Conservation (phyloP, 2,888 invertebrate genomes). For the Conistra vaccinii region DNA sequence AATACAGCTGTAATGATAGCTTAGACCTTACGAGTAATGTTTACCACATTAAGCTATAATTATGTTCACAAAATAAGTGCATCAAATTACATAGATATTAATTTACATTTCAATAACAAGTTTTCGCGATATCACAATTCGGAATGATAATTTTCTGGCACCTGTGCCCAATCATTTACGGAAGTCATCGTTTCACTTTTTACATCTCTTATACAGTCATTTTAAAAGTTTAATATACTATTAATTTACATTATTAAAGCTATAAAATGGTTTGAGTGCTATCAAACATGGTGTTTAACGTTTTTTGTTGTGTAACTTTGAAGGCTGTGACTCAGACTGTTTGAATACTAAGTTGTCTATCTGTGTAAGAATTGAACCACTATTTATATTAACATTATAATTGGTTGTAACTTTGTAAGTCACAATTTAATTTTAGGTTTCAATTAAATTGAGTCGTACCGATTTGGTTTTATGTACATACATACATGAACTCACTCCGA, state of each 20-base stretch:
- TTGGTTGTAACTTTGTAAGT: background rate
- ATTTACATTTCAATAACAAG: slow-evolving; percentile 48
- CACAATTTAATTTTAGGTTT: too few relatives aligned
- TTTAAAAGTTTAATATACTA: slow-evolving; percentile 24
- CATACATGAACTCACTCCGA: too few relatives aligned
- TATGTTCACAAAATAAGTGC: slow-evolving; percentile 7
- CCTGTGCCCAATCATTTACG: slow-evolving; percentile 67
- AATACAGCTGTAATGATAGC: background rate
- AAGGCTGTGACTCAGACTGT: slow-evolving; percentile 26
- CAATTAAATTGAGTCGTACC: too few relatives aligned
- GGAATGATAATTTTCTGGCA: slow-evolving; percentile 61
- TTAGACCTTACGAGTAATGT: too few relatives aligned
- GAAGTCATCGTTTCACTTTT: slow-evolving; percentile 44
- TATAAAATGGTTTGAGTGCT: slow-evolving; percentile 44
- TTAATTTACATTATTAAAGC: slow-evolving; percentile 31
- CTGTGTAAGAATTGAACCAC: background rate
- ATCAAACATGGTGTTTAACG: slow-evolving; percentile 42
- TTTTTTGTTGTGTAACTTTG: slow-evolving; percentile 30
- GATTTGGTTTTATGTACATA: too few relatives aligned
- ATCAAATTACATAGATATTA: slow-evolving; percentile 32
- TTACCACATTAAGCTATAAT: background rate
- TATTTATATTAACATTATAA: background rate
- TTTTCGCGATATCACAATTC: slow-evolving; percentile 61
- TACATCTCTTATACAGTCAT: slow-evolving; percentile 19
- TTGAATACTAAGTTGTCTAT: slow-evolving; percentile 10